Evolutionary conservation across 2,113 vertebrate species (phyloP), one percentile per base, ranked within the genome.

Genomic region (Oreochromis aureus): DNA sequence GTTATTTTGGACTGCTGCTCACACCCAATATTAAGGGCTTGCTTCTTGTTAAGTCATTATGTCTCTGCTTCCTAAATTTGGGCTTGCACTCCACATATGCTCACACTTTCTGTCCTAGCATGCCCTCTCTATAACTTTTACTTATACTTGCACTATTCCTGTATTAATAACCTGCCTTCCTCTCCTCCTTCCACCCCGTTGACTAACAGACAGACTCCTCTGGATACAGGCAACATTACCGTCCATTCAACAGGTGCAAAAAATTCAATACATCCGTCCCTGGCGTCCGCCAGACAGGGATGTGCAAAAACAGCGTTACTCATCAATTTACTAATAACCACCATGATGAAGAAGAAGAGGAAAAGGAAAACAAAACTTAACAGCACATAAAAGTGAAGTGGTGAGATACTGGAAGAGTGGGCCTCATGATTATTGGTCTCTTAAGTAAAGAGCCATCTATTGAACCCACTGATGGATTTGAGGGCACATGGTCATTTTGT

Each of bases 251-350:
- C 90, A 86, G 81, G 84, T 24, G 58, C 66, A 91, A 59, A 59
- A 89, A 94, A 94, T 90, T 81, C 89, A 89, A 92, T 93, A 93
- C 54, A 46, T 53, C 82, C 55, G 36, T 46, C 58, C 48, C 82
- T 80, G 88, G 82, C 58, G 88, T 93, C 89, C 10, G 12, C 59
- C 80, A 87, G 92, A 90, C 90, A 93, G 59, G 78, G 85, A 86
- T 59, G 85, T 88, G 91, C 82, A 86, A 81, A 90, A 87, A 80
- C 88, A 90, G 73, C 91, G 51, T 61, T 61, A 58, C 27, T 81
- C 94, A 91, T 94, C 89, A 92, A 82, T 93, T 92, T 92, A 93
- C 83, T 86, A 87, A 94, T 94, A 87, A 93, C 86, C 86, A 66
- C 83, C 48, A 78, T 79, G 58, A 54, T 87, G 59, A 88, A 63